Base-by-base conservation (phyloP, 2,888 invertebrate species). In the Folsomia candida region DNA sequence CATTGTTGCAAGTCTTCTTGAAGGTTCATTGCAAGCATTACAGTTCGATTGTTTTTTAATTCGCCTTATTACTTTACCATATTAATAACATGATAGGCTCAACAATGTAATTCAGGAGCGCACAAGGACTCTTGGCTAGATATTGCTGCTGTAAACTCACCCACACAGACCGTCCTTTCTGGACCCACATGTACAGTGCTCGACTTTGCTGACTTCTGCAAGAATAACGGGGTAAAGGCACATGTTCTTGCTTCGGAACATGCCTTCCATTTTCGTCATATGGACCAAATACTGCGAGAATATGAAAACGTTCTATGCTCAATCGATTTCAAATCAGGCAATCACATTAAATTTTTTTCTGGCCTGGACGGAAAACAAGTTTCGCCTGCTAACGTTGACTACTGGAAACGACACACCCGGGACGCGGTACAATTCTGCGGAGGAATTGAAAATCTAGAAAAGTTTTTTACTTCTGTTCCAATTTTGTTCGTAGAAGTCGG, bases 231-330 rank as follows among this genome's bases (percentile, higher is more conserved):
- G 2, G 26, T 73, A 6, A 75, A 73, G 63, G 57, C 69, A 0
- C 51, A 70, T 4, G 29, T 67, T 11, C 51, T 77, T 2, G 67
- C 58, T 18, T 59, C 77, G 2, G 74, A 72, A 14, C 75, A 75
- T 64, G 75, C 75, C 0, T 77, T 76, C 64, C 77, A 77, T 27
- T 76, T 74, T 0, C 51, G 68, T 28, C 70, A 71, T 51, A 77
- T 76, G 76, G 73, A 77, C 14, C 67, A 67, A 0, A 74, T 77
- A 51, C 26, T 77, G 18, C 51, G 68, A 2, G 68, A 67, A 1
- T 77, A 76, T 64, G 47, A 68, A 11, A 51, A 62, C 20, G 51
- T 72, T n/a, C 69, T 70, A 11, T 70, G 64, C 1, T 9, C 14
- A 9, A 29, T 70, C 18, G 59, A 58, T 2, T 25, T 54, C 2